A percentile compares a stretch with the other conserved stretches of the same genome.
Evolutionary conservation across 2,797 vertebrate genomes (phyloP).

Genomic region (Adrianichthys oophorus): DNA sequence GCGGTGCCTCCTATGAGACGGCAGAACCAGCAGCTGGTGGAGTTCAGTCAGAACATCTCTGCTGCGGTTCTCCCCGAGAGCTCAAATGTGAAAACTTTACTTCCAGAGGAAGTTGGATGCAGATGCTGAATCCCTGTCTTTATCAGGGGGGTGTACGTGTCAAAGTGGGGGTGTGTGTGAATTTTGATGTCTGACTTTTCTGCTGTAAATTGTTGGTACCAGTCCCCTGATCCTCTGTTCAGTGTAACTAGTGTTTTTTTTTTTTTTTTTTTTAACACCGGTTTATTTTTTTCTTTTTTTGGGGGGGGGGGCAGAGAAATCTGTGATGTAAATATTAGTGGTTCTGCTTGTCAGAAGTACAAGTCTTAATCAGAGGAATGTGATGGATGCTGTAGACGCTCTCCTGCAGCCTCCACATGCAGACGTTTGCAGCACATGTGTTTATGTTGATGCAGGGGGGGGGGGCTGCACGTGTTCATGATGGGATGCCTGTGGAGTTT

Average conservation of each 20-base stretch:
- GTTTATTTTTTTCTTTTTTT: conserved; percentile 32
- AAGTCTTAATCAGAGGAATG: conserved; percentile 54
- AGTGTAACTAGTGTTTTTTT: conserved; percentile 32
- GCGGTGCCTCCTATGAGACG: no score
- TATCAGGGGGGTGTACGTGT: no score
- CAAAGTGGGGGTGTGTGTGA: no score
- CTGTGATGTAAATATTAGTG: conserved; percentile 33
- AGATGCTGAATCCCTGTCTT: no score
- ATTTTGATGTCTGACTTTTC: conserved; percentile 8
- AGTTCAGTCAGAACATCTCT: no score
- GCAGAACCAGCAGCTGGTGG: no score
- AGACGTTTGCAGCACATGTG: conserved; percentile 56
- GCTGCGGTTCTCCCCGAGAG: no score
- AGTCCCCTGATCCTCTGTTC: conserved; percentile 24
- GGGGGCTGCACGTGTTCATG: conserved; percentile 46
- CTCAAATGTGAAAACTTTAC: no score
- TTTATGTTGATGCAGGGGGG: conserved; percentile 50
- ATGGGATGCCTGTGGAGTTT: conserved; percentile 56
- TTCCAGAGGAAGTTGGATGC: background rate
- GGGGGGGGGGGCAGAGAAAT: conserved; percentile 14
- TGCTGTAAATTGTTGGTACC: conserved; percentile 65
- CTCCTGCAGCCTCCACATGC: conserved; percentile 40
- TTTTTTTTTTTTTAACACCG: conserved; percentile 24
- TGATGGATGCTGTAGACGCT: conserved; percentile 40
- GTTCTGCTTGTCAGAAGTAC: conserved; percentile 41